Percentiles rank a stretch among this genome's conserved stretches.
Conservation (phyloP, 2,113 vertebrate species). For the Syngnathoides biaculeatus region DNA sequence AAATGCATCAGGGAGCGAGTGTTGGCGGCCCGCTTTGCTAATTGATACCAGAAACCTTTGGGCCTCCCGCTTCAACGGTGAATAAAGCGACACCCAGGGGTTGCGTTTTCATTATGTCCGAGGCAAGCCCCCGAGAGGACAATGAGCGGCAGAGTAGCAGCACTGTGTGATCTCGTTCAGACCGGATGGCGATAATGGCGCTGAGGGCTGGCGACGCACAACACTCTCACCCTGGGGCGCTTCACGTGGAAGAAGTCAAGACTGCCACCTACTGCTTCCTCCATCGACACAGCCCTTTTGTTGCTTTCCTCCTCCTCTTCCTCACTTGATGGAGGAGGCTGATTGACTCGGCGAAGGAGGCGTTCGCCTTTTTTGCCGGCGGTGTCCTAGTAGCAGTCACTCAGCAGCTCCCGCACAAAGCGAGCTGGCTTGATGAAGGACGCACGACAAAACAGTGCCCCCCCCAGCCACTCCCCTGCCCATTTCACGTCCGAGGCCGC, state of each 20-base stretch:
- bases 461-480: constrained; percentile 50
- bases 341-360: constrained; percentile 66
- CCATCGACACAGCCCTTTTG: constrained; percentile 58
- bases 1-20: constrained; percentile 37
- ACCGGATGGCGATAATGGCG: constrained; percentile 44
- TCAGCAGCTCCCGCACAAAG: constrained; percentile 77
- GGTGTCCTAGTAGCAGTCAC: constrained; percentile 70
- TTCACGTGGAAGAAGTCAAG: constrained; percentile 78
- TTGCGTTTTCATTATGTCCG: constrained; percentile 57
- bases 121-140: constrained; percentile 49
- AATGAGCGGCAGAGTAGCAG: constrained; percentile 37
- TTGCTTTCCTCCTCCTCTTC: constrained; percentile 24
- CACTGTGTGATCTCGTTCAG: constrained; percentile 44
- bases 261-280: constrained; percentile 92
- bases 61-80: constrained; percentile 44
- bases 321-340: constrained; percentile 58
- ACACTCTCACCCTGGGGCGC: constrained; percentile 43
- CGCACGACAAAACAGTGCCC: constrained; percentile 61
- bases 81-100: constrained; percentile 59
- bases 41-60: constrained; percentile 67
- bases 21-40: constrained; percentile 57
- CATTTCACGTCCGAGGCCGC: no score
- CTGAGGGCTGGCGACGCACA: constrained; percentile 60
- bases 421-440: constrained; percentile 73
- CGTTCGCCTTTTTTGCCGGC: constrained; percentile 71